Base-by-base conservation (phyloP, 2,888 invertebrate species). In the Isoperla grammatica region DNA sequence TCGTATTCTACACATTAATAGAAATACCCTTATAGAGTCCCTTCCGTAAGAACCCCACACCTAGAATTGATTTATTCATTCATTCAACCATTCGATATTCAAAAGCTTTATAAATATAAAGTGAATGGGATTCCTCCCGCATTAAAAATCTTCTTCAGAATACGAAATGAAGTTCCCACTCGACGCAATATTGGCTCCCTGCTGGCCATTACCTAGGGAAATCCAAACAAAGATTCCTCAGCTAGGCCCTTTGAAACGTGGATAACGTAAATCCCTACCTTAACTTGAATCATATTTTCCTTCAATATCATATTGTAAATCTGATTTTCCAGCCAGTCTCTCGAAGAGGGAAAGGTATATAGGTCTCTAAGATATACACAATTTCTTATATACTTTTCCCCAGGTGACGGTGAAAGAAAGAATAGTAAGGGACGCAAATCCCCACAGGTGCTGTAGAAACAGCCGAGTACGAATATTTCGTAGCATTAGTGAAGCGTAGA, bases 321-420 rank as follows among this genome's bases (percentile, higher is more conserved):
- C 37, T 53, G 53, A 53, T 53, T 53, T 53, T 53, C 39, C 37
- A 17, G 39, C 37, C 39, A 39, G 12, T 37, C 53, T 53, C 53
- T 39, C 29, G 29, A 29, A 29, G 8, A 50, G 37, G 50, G 50
- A 11, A 17, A 53, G 53, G 53, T 53, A 23, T 49, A 23, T 49
- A 49, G 29, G 29, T 49, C 19, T 49, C 19, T 49, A 49, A 37
- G 20, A 53, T 53, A 58, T 29, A 58, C 58, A 58, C 40, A 39
- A 43, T 58, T 58, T 53, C 43, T 43, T 57, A 57, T 57, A 57
- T 49, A 40, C 39, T 58, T 58, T 58, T 58, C 58, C 58, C 58
- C 20, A 42, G 58, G 58, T 53, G 58, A 53, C 58, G 40, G 58
- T 58, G 49, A 58, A 58, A 20, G 49, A 48, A 42, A 39, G 53